phyloP scores from a whole-genome alignment of 1,140 invertebrate species.

The Trichomalopsis sarcophagae region DNA sequence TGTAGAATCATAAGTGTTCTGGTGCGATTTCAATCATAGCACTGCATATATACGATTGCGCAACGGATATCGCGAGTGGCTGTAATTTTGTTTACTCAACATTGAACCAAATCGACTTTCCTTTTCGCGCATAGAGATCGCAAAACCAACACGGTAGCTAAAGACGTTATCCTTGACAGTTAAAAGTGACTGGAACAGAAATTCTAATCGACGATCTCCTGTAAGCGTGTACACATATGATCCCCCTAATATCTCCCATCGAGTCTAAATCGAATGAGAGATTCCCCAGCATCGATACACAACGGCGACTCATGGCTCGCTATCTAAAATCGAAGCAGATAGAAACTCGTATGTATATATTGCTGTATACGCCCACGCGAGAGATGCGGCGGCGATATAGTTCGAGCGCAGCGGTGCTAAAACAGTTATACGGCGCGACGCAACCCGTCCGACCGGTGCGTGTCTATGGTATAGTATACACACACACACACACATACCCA shows the following conservation, averaged over 20 bases:
- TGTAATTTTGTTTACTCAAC: neutral
- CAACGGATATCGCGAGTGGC: neutral
- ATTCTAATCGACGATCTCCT: neutral
- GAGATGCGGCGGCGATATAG: neutral
- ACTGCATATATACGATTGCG: neutral
- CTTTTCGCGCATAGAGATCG: neutral
- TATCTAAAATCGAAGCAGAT: neutral
- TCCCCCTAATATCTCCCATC: too few relatives aligned
- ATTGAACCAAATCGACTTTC: neutral
- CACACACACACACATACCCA: neutral
- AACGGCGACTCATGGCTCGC: neutral
- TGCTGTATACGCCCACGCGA: neutral
- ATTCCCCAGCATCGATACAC: neutral
- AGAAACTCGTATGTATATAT: neutral
- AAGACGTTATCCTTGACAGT: neutral
- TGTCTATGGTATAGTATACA: neutral
- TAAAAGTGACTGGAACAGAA: neutral
- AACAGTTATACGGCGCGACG: constrained; percentile 24
- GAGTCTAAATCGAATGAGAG: neutral
- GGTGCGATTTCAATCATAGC: too few relatives aligned
- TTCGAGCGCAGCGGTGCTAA: neutral
- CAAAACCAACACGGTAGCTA: neutral
- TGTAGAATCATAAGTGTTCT: too few relatives aligned
- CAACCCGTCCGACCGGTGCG: neutral
- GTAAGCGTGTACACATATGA: too few relatives aligned